A percentile compares a stretch with the other conserved stretches of the same genome.
Evolutionary conservation across 1,140 invertebrate species (phyloP).

Genomic region (Lucilia sericata): DNA sequence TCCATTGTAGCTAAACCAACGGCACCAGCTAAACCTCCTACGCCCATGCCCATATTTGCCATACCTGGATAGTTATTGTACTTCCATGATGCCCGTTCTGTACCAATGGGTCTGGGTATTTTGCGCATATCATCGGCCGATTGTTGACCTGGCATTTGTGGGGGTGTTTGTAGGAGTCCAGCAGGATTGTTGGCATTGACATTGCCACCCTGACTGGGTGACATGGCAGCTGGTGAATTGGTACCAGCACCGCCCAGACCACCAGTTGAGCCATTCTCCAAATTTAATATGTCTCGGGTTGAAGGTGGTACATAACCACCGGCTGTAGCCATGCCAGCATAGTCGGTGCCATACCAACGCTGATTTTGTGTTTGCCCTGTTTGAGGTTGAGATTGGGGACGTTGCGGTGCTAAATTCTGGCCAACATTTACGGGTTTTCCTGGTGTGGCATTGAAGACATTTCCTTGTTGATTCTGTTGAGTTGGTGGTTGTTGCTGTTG

Average conservation of each 20-base stretch:
- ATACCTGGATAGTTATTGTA: slow-evolving; percentile 60
- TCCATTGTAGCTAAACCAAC: slow-evolving; percentile 51
- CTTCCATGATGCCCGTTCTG: slow-evolving; percentile 79
- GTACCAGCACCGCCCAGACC: slow-evolving; percentile 41
- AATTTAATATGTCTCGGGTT: slow-evolving; percentile 59
- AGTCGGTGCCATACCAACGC: slow-evolving; percentile 62
- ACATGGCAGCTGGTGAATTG: slow-evolving; percentile 73
- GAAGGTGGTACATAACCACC: slow-evolving; percentile 51
- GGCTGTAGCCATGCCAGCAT: slow-evolving; percentile 40
- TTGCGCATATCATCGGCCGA: slow-evolving; percentile 76
- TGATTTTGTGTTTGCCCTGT: slow-evolving; percentile 50
- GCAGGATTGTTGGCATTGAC: slow-evolving; percentile 45
- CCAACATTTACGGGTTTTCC: slow-evolving; percentile 16
- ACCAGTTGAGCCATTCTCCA: slow-evolving; percentile 61
- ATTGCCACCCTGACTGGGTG: slow-evolving; percentile 67
- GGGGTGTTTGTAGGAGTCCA: slow-evolving; percentile 64
- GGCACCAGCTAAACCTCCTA: slow-evolving; percentile 45
- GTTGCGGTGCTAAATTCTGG: slow-evolving; percentile 45
- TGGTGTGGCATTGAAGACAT: slow-evolving; percentile 16
- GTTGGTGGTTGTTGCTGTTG: slow-evolving; percentile 48
- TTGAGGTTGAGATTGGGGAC: slow-evolving; percentile 54
- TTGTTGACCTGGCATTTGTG: slow-evolving; percentile 60
- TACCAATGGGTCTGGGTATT: slow-evolving; percentile 81
- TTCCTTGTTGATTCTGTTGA: slow-evolving; percentile 49
- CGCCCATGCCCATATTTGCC: slow-evolving; percentile 43